Base-by-base conservation (phyloP, 2,797 vertebrate genomes). In the Clarias fuscus region DNA sequence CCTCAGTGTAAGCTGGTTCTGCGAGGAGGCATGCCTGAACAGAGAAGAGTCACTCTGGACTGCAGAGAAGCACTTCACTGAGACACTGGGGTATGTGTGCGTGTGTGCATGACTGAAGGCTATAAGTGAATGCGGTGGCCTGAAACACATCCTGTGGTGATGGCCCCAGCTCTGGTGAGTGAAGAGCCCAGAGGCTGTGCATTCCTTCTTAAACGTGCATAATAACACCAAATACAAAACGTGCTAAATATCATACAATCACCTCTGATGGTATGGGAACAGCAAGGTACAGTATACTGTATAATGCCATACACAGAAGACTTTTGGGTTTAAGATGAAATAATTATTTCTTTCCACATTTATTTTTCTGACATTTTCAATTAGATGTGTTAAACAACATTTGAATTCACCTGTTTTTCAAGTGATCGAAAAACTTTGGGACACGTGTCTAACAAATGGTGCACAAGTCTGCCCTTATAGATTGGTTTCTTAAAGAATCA, bases 191-290 rank as follows among this genome's bases (percentile, higher is more conserved):
- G 93, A 93, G 93, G 86, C 80, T 87, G 82, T 92, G 3, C 67
- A 86, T 91, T 93, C 89, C 85, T 94, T 94, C 92, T 92, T 92
- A 93, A 93, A 90, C 95, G 94, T 88, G 95, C 91, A 67, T 53
- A 81, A 65, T 20, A 81, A 65, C 61, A 62, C 61, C 48, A 67
- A 48, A 81, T 10, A 27, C 62, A 53, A 33, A 30, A 67, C 15
- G 13, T 65, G 79, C n/a, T 67, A 81, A 81, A 53, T 7, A 81
- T 27, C 40, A 64, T n/a, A 43, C 56, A 37, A 5, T 22, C 1
- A 2, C 5, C 24, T 53, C 7, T 5, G 27, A 65, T 30, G 48
- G 62, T 27, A 48, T 30, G 20, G 24, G 37, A 65, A 43, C 6
- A 13, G 24, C 13, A n/a, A 59, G 11, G 59, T 73, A 53, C 11